A percentile compares a stretch with the other conserved stretches of the same genome.
Evolutionary conservation across 2,888 invertebrate genomes (phyloP).

Genomic region (Drosophila emarginata): DNA sequence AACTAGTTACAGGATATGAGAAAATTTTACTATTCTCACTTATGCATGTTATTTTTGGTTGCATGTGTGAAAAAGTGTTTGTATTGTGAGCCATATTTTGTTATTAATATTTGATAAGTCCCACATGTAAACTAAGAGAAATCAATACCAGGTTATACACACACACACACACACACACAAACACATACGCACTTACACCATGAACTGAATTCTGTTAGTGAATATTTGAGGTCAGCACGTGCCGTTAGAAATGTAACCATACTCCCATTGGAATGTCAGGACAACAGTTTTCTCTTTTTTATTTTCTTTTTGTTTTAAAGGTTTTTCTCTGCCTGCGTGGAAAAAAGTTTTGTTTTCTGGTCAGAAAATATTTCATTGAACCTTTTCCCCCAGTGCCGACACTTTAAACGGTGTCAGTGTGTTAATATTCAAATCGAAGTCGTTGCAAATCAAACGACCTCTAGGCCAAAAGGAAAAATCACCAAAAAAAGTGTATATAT

Average conservation of each 20-base stretch:
- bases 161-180: slow-evolving; percentile 1
- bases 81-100: slow-evolving; percentile 53
- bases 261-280: slow-evolving; percentile 8
- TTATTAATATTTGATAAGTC: slow-evolving; percentile 71
- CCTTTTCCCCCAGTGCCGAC: slow-evolving; percentile 7
- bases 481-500: slow-evolving; percentile 8
- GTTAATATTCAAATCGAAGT: slow-evolving; percentile 70
- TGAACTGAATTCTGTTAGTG: slow-evolving; percentile 21
- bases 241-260: slow-evolving; percentile 8
- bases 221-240: slow-evolving; percentile 43
- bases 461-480: slow-evolving; percentile 27
- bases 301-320: slow-evolving; percentile 5
- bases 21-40: slow-evolving; percentile 46
- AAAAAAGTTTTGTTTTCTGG: slow-evolving; percentile 10
- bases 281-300: slow-evolving; percentile 3
- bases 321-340: neutral
- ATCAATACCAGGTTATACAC: slow-evolving; percentile 62
- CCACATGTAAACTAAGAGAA: slow-evolving; percentile 68
- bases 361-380: slow-evolving; percentile 36
- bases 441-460: slow-evolving; percentile 52
- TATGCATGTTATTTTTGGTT: slow-evolving; percentile 31
- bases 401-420: slow-evolving; percentile 44
- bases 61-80: slow-evolving; percentile 49
- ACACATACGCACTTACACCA: too few species aligned
- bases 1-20: slow-evolving; percentile 27